These are phyloP conservation scores for Phalacrocorax brasilianus DNA, from an alignment of 2,113 vertebrate genomes.

Conservation along the genomic window DNA sequence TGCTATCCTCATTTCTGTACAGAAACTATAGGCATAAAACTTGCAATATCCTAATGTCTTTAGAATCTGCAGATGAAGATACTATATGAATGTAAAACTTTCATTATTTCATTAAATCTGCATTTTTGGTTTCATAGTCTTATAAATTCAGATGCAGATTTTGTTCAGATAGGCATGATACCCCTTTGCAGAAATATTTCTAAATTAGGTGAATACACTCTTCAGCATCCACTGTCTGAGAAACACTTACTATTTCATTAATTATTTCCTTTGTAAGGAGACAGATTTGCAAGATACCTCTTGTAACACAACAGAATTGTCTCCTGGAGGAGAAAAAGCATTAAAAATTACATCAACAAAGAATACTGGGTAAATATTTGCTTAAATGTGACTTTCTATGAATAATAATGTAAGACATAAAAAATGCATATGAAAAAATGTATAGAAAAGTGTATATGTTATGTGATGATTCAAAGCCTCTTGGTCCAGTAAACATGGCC, in stretches of 20 bases:
- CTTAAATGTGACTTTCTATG: neutral
- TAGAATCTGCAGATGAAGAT: neutral
- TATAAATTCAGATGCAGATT: neutral
- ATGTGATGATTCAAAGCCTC: neutral
- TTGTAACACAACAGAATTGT: accelerated
- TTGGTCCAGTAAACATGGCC: neutral
- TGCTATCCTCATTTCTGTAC: neutral
- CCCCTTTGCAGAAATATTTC: neutral
- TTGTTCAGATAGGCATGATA: neutral
- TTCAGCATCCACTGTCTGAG: neutral
- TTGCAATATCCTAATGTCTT: neutral
- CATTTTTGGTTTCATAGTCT: neutral
- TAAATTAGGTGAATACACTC: accelerated
- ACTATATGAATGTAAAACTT: accelerated
- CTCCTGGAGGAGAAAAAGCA: neutral
- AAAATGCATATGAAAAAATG: neutral
- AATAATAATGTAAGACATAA: neutral
- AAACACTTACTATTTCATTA: neutral
- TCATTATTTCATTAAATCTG: neutral
- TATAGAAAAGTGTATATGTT: too few relatives aligned
- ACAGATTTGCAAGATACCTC: neutral
- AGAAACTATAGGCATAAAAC: neutral
- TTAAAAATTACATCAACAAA: neutral
- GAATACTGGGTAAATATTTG: neutral
- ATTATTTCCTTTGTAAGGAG: neutral